phyloP scores from a whole-genome alignment of 2,888 invertebrate genomes.

The Epinotia nisella region DNA sequence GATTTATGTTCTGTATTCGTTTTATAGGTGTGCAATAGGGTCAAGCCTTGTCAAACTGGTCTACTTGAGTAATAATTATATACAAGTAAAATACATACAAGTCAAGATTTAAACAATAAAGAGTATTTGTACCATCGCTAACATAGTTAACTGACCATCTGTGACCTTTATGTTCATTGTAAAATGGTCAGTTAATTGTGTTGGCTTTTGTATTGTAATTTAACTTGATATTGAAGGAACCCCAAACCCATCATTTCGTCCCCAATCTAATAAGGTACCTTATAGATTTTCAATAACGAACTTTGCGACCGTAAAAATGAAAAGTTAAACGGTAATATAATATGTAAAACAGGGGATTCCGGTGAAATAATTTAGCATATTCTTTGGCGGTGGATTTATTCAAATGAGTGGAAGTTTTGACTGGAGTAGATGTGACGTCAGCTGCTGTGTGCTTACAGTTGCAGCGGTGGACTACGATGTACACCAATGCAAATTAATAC shows the following conservation, averaged over 20 bases:
- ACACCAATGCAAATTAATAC: too few relatives aligned
- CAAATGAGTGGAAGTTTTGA: conserved; percentile 39
- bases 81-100: too few relatives aligned
- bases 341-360: conserved; percentile 39
- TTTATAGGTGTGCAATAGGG: too few relatives aligned
- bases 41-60: too few relatives aligned
- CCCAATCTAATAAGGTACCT: conserved; percentile 31
- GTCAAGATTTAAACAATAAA: too few relatives aligned
- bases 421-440: conserved; percentile 13
- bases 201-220: too few relatives aligned
- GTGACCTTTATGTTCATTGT: too few relatives aligned
- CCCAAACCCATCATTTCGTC: conserved; percentile 11
- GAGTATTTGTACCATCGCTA: too few relatives aligned
- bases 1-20: too few relatives aligned
- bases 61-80: too few relatives aligned
- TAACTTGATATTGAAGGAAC: conserved; percentile 1
- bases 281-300: conserved; percentile 45
- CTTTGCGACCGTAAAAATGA: conserved; percentile 37
- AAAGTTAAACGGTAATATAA: conserved; percentile 44
- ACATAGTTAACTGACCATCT: too few relatives aligned
- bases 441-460: not conserved
- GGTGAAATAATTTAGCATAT: conserved; percentile 43
- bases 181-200: too few relatives aligned
- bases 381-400: conserved; percentile 37
- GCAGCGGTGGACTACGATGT: not conserved